Base-by-base conservation (phyloP, 35 echinoderm and acorn worm species). In the Acanthaster planci region DNA sequence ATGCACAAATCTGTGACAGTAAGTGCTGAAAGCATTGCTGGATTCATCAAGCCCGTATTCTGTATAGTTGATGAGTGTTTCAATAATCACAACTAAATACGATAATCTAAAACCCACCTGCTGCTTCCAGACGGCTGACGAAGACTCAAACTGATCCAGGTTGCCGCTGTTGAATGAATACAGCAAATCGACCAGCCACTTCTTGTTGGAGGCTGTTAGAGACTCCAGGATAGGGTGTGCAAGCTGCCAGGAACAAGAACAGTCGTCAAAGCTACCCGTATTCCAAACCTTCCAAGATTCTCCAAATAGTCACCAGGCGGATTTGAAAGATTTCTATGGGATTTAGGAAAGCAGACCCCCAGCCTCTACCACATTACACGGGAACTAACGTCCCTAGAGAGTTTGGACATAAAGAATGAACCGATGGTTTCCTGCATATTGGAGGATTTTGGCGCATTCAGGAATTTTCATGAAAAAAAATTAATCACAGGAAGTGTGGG, bases 111-210 rank as follows among this genome's bases (percentile, higher is more conserved):
- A 58, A 14, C 67, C 44, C 85, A 97, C 95, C 95, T 97, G 91
- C 82, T 97, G 84, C 56, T 92, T 97, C 91, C 95, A 93, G 6
- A 82, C 76, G 14, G 82, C 17, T 56, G 84, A 81, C 52, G 90
- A 72, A 8, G 79, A 60, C 76, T 97, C 95, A 97, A 93, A 97
- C 39, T 85, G 51, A 22, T 93, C 90, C 23, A 97, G 81, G 39
- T 93, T 97, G 37, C 95, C 95, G 77, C 95, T 90, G 60, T 97
- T 97, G 80, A 97, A 97, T 32, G 95, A 90, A 88, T 76, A 97
- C 17, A 97, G 77, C 39, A 97, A 80, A 67, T 97, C 95, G 1
- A 97, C 88, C 39, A 97, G 59, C 95, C 95, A 97, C 44, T 83
- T 60, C 39, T 91, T 97, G 17, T 97, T 88, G 6, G 90, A 87